A percentile compares a stretch with the other conserved stretches of the same genome.
Conservation (phyloP, 2,888 invertebrate genomes). For the Ceratothoa steindachneri region DNA sequence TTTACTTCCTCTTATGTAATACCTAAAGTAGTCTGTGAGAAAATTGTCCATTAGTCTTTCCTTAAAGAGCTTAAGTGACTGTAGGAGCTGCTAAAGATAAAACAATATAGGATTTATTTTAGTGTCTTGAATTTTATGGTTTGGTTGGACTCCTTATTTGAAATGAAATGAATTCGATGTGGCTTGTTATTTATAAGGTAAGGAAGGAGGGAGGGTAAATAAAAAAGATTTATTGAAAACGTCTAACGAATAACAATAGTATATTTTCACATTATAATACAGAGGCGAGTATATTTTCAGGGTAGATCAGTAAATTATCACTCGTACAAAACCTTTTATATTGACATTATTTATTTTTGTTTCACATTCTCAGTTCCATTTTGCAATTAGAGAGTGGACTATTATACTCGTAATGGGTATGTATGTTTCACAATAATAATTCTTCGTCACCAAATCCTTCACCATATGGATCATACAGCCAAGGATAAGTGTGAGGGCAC, state of each 20-base stretch:
- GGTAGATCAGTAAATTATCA: not conserved
- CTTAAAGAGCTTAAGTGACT: too few relatives aligned
- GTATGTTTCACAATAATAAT: not conserved
- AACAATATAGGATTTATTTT: too few relatives aligned
- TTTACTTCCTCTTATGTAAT: too few relatives aligned
- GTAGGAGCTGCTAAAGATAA: too few relatives aligned
- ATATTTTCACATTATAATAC: not conserved
- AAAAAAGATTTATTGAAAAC: not conserved
- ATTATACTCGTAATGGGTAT: not conserved
- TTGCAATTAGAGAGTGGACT: not conserved
- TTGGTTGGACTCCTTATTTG: too few relatives aligned
- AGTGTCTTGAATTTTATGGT: too few relatives aligned
- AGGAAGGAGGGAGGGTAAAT: not conserved
- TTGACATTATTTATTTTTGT: not conserved
- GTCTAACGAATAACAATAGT: not conserved
- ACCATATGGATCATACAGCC: slow-evolving; percentile 89
- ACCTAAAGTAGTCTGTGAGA: too few relatives aligned
- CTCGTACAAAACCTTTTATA: not conserved
- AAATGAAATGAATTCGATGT: too few relatives aligned
- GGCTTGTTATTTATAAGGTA: too few relatives aligned
- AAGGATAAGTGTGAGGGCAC: slow-evolving; percentile 91
- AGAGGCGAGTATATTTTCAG: not conserved
- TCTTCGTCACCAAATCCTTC: slow-evolving; percentile 60
- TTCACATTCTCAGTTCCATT: not conserved
- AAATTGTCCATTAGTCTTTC: too few relatives aligned